Evolutionary conservation across 2,113 vertebrate species (phyloP).

Genomic region (Drymodes brunneopygia): DNA sequence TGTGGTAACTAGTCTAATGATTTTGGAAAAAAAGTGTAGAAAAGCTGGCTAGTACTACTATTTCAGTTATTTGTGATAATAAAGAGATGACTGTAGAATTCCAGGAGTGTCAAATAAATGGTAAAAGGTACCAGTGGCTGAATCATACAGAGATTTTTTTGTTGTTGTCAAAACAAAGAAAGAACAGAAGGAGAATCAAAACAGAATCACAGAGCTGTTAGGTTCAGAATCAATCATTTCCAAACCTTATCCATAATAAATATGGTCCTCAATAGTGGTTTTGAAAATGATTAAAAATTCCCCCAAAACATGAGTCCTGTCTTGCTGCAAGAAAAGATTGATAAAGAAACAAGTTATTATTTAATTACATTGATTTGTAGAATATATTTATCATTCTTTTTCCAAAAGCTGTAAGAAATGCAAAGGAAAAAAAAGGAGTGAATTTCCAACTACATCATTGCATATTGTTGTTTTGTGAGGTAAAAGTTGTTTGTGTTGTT

Average conservation of each 20-base stretch:
- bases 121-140: neutral
- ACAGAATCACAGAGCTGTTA: neutral
- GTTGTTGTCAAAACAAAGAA: neutral
- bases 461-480: neutral
- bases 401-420: neutral
- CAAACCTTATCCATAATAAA: neutral
- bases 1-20: neutral
- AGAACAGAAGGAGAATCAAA: neutral
- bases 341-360: neutral
- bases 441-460: neutral
- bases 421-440: neutral
- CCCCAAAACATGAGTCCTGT: neutral
- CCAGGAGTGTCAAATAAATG: neutral
- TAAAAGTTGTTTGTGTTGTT: conserved; percentile 18
- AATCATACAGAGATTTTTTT: neutral
- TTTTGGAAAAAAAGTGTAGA: neutral
- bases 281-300: neutral
- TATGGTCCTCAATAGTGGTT: neutral
- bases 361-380: neutral
- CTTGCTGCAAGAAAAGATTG: neutral
- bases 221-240: neutral
- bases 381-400: neutral
- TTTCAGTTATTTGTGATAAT: neutral
- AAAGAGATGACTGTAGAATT: neutral
- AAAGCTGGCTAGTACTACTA: neutral